Conservation (phyloP, 2,888 invertebrate genomes). For the Eurytoma adleriae region DNA sequence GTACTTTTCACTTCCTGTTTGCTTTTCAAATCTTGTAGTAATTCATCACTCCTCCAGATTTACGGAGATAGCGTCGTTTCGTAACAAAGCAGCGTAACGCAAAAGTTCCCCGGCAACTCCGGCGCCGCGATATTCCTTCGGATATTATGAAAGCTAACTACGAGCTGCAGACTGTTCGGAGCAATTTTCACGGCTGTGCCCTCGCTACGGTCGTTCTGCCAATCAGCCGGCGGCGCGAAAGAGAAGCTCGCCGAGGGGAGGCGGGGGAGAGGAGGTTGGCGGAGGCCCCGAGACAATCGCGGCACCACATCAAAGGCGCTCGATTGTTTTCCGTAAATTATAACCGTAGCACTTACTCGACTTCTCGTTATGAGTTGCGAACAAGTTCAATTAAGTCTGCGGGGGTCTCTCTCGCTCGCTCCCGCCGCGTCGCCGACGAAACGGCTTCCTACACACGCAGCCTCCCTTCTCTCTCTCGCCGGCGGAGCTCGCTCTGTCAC, state of each 20-base stretch:
- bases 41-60: no score
- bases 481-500: conserved; percentile 27
- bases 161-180: background rate
- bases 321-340: conserved; percentile 76
- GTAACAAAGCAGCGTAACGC: no score
- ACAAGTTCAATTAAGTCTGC: conserved; percentile 76
- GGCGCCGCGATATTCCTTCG: background rate
- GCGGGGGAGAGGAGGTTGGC: no score
- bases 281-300: conserved; percentile 64
- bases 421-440: conserved; percentile 60
- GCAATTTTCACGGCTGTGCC: conserved; percentile 40
- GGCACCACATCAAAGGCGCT: conserved; percentile 73
- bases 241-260: conserved; percentile 6
- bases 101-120: no score
- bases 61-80: no score
- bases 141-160: conserved; percentile 24
- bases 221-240: conserved; percentile 37
- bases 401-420: conserved; percentile 42
- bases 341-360: conserved; percentile 74
- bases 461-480: conserved; percentile 1
- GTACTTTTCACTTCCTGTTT: no score
- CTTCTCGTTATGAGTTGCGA: conserved; percentile 76
- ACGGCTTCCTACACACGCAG: conserved; percentile 70
- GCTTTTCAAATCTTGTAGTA: no score
- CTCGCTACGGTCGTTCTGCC: conserved; percentile 42